These are phyloP conservation scores for Tragelaphus strepsiceros DNA, from an alignment of 2,113 vertebrate species.

Conservation along the genomic window DNA sequence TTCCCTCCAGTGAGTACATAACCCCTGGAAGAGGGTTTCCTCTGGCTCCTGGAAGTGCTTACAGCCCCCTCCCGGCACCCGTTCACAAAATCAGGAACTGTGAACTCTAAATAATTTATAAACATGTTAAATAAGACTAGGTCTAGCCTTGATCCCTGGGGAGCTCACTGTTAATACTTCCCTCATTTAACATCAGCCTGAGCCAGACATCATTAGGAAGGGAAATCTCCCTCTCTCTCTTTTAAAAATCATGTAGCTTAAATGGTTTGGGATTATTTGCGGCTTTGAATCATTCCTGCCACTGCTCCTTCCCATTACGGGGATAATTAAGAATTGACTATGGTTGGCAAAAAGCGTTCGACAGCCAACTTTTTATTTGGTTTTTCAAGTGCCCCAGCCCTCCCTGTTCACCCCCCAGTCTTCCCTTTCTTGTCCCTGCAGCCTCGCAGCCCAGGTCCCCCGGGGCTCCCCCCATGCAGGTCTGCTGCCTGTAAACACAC, in stretches of 20 bases:
- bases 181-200: conserved; percentile 66
- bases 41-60: neutral
- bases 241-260: conserved; percentile 72
- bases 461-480: neutral
- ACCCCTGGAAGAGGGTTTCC: neutral
- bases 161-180: conserved; percentile 62
- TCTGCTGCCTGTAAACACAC: conserved; percentile 60
- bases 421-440: conserved; percentile 34
- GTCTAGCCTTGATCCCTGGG: conserved; percentile 50
- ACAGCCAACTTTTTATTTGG: conserved; percentile 69
- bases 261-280: conserved; percentile 69
- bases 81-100: conserved; percentile 57
- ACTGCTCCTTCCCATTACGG: conserved; percentile 58
- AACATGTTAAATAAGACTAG: conserved; percentile 65
- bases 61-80: neutral
- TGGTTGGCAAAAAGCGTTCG: conserved; percentile 61
- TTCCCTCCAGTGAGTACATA: neutral
- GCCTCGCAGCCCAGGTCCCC: neutral
- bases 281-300: conserved; percentile 60
- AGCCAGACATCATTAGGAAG: conserved; percentile 71
- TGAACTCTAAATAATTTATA: conserved; percentile 70
- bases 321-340: conserved; percentile 71
- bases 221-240: conserved; percentile 60
- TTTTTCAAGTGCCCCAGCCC: conserved; percentile 54
- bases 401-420: neutral